Percentiles rank a stretch among this genome's conserved stretches.
phyloP scores from a whole-genome alignment of 2,888 invertebrate species.

The Aphidoletes aphidimyza region DNA sequence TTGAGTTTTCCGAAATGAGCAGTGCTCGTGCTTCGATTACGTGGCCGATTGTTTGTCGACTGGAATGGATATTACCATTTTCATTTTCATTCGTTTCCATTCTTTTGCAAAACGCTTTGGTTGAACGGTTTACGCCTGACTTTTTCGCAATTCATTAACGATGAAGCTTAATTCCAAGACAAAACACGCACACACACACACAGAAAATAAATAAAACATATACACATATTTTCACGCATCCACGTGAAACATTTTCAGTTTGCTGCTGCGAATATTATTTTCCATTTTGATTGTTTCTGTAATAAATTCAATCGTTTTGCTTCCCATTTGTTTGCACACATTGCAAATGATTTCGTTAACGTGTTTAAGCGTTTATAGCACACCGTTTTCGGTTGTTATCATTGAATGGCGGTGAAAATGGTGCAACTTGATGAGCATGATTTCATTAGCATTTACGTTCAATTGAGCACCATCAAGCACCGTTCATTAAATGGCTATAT shows the following conservation, averaged over 20 bases:
- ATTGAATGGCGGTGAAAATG: background rate
- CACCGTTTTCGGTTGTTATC: conserved; percentile 1
- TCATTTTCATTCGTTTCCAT: background rate
- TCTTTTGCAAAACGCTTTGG: background rate
- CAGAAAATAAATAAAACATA: too few relatives aligned
- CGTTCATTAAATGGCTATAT: background rate
- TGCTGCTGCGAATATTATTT: background rate
- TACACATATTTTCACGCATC: too few relatives aligned
- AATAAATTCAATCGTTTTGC: conserved; percentile 11
- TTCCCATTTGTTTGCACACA: background rate
- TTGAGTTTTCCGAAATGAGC: background rate
- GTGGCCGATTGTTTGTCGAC: background rate
- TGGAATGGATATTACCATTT: background rate
- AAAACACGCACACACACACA: too few relatives aligned
- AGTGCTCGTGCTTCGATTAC: background rate
- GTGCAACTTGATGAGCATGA: conserved; percentile 16
- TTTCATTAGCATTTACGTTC: background rate
- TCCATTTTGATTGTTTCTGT: conserved; percentile 16
- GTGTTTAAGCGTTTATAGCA: conserved; percentile 1
- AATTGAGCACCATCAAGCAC: background rate
- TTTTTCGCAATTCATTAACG: conserved; percentile 9
- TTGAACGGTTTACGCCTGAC: background rate
- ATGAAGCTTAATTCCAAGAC: background rate
- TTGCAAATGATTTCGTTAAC: conserved; percentile 1
- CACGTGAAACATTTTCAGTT: too few relatives aligned